Base-by-base conservation (phyloP, 2,113 vertebrate genomes). In the Sapayoa aenigma region DNA sequence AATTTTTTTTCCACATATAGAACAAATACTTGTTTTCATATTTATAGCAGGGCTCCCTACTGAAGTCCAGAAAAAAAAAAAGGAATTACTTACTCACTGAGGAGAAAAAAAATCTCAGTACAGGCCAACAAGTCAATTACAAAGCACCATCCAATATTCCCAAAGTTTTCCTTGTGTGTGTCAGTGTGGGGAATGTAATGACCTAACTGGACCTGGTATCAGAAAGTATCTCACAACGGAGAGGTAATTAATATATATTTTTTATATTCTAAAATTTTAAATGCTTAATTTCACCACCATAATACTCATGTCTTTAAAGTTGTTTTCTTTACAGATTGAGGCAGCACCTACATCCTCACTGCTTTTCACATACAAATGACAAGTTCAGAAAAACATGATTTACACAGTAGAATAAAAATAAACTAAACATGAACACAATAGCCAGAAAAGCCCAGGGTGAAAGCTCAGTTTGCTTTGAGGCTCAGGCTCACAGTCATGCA, bases 11-110 rank as follows among this genome's bases (percentile, higher is more conserved):
- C 2, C 56, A 60, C 46, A 76, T 81, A n/a, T 31, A 6, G 2
- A 13, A 71, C 24, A 81, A 82, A 71, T 47, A 73, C 66, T 56
- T 89, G 9, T 67, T 86, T 73, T 89, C 14, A 5, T 41, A 58
- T 69, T 94, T 89, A 87, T 19, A 89, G 53, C 27, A 60, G 30
- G 27, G n/a, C n/a, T n/a, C n/a, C n/a, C n/a, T n/a, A n/a, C n/a
- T n/a, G n/a, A n/a, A n/a, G n/a, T n/a, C n/a, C n/a, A n/a, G n/a
- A n/a, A n/a, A n/a, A n/a, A n/a, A n/a, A 87, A 75, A 73, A 79
- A 63, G 20, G 2, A 15, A 17, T 2, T 74, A 39, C 71, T 67
- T 67, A 66, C 3, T 41, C 31, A 59, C 2, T 2, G 3, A 84
- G 37, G 8, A 86, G 37, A 35, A 74, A 41, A 63, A 39, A 65